phyloP scores from a whole-genome alignment of 2,113 vertebrate genomes.

The Microcebus ravelobensis region DNA sequence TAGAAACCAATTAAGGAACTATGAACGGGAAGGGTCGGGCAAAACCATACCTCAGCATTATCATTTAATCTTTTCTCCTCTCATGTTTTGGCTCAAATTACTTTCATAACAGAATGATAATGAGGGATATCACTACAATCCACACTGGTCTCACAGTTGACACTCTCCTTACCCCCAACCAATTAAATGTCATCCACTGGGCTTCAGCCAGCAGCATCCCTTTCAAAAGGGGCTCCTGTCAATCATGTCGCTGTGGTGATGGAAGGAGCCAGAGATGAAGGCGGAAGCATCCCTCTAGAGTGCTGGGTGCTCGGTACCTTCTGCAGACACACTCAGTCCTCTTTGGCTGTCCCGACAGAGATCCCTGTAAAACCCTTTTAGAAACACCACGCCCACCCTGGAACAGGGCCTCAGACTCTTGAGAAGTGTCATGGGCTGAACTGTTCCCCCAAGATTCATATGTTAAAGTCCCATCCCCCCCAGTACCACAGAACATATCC shows the following conservation, averaged over 20 bases:
- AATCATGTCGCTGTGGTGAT: neutral
- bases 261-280: neutral
- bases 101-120: neutral
- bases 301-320: too few relatives aligned
- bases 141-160: neutral
- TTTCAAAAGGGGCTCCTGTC: neutral
- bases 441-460: neutral
- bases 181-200: neutral
- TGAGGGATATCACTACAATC: neutral
- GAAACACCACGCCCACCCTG: neutral
- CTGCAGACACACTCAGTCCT: neutral
- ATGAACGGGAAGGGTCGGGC: neutral
- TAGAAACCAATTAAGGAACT: conserved; percentile 13
- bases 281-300: accelerated
- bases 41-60: neutral
- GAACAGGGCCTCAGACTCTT: neutral
- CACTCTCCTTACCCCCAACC: neutral
- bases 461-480: neutral
- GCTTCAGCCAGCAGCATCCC: neutral
- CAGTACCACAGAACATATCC: neutral
- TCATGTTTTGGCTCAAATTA: neutral
- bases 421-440: neutral
- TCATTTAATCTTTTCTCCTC: neutral
- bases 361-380: neutral
- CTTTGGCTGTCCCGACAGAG: neutral